Percentiles rank a stretch among this genome's conserved stretches.
phyloP scores from a whole-genome alignment of 2,888 invertebrate genomes.

The Netelia fuscicornis region DNA sequence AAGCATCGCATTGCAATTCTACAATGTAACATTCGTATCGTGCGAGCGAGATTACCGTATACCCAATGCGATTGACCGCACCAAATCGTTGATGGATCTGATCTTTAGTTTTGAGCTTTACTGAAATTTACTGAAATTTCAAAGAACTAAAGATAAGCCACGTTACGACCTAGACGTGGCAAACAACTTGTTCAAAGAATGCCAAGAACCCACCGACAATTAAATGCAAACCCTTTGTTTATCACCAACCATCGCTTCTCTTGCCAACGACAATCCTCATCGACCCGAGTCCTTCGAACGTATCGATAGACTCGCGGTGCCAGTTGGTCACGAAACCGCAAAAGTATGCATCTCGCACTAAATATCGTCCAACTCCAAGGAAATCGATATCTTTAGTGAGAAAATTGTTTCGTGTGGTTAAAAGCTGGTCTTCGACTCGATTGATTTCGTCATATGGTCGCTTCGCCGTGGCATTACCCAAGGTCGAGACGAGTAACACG shows the following conservation, averaged over 20 bases:
- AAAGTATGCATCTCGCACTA: not conserved
- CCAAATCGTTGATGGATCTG: not conserved
- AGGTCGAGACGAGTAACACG: constrained; percentile 45
- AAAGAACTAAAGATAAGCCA: too few relatives aligned
- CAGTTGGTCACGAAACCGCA: constrained; percentile 10
- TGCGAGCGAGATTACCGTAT: not conserved
- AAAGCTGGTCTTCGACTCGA: constrained; percentile 26
- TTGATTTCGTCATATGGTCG: constrained; percentile 27
- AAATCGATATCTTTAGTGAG: constrained; percentile 24
- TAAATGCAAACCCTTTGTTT: too few relatives aligned
- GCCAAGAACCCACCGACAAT: too few relatives aligned
- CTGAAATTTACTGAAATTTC: too few relatives aligned
- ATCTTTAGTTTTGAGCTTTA: too few relatives aligned
- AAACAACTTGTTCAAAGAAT: too few relatives aligned
- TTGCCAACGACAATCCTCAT: not conserved
- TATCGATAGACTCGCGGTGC: constrained; percentile 3
- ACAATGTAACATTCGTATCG: constrained; percentile 11
- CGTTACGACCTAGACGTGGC: too few relatives aligned
- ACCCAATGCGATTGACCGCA: not conserved
- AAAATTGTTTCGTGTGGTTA: constrained; percentile 17
- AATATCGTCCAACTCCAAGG: not conserved
- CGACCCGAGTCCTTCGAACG: not conserved
- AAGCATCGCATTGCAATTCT: not conserved
- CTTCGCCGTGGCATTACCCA: constrained; percentile 36
- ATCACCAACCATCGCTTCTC: too few relatives aligned